Evolutionary conservation across 2,113 vertebrate genomes (phyloP), one percentile per base, ranked within the genome.

Genomic region (Spea multiplicata): DNA sequence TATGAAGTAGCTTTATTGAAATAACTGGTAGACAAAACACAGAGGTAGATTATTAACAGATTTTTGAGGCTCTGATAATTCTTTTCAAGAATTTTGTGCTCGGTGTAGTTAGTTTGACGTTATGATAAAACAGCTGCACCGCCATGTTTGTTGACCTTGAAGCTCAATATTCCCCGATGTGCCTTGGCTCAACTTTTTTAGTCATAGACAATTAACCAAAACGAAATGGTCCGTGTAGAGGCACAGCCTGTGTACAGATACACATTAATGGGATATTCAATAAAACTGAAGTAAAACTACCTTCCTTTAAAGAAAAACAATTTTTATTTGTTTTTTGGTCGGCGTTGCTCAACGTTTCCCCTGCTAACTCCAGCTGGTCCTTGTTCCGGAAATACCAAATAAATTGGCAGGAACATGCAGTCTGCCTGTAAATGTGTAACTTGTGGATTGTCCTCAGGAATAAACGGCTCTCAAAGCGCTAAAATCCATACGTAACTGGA

Each of bases 201-300:
- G 57, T 50, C 73, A 30, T 5, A 50, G 55, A 59, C 64, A 48
- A 44, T 52, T 75, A 61, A 59, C 73, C 65, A 65, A 65, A 49
- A 66, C 49, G 44, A 75, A 75, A 75, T 75, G 73, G 73, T 46
- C 73, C 64, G 52, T 66, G 50, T 53, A 30, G 66, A 64, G 73
- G 64, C 44, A 75, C 61, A 12, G 44, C 44, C 66, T 46, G 66
- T 5, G 52, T 17, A 75, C 61, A 75, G 64, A 62, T 50, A 74
- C 49, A 74, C 46, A 48, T 74, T 74, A 48, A 67, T 14, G 45
- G 12, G 61, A 62, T 48, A 62, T 49, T 64, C 62, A 61, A 44
- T 14, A 47, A 50, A 75, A 66, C 52, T 66, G 9, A 59, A 59
- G 14, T 59, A 59, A 59, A 59, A 59, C 10, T 13, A 13, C 55